These are phyloP conservation scores for Rhopalosiphum maidis DNA, from an alignment of 1,140 invertebrate species.

Conservation along the genomic window DNA sequence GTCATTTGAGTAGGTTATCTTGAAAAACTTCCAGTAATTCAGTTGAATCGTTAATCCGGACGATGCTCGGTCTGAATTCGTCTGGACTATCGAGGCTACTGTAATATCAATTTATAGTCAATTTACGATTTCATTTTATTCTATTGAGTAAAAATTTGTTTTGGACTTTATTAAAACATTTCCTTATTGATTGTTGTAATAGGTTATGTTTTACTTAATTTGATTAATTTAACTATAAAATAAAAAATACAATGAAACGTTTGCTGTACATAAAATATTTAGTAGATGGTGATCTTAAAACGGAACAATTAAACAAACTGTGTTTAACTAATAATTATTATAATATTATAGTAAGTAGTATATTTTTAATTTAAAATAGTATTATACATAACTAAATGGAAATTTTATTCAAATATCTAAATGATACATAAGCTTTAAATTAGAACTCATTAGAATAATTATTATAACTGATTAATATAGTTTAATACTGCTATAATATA, in stretches of 20 bases:
- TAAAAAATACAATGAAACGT: neutral
- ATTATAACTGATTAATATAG: neutral
- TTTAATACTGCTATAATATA: neutral
- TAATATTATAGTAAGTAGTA: neutral
- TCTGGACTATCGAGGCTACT: too few relatives aligned
- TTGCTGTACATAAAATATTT: neutral
- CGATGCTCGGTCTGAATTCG: too few relatives aligned
- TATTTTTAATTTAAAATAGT: neutral
- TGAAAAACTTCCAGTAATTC: too few relatives aligned
- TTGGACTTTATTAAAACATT: neutral
- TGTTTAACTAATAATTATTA: neutral
- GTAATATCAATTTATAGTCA: neutral
- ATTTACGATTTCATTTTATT: too few relatives aligned
- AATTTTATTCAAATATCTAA: conserved; percentile 6
- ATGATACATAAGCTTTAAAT: conserved; percentile 36
- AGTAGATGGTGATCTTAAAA: neutral
- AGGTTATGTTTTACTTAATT: neutral
- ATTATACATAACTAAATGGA: neutral
- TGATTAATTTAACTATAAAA: neutral
- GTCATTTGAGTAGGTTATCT: too few relatives aligned
- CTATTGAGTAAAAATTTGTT: neutral
- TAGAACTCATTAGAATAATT: neutral
- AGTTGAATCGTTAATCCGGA: too few relatives aligned
- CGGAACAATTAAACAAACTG: neutral
- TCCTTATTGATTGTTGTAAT: neutral